phyloP scores from a whole-genome alignment of 2,888 invertebrate genomes.

The Chironomus riparius region DNA sequence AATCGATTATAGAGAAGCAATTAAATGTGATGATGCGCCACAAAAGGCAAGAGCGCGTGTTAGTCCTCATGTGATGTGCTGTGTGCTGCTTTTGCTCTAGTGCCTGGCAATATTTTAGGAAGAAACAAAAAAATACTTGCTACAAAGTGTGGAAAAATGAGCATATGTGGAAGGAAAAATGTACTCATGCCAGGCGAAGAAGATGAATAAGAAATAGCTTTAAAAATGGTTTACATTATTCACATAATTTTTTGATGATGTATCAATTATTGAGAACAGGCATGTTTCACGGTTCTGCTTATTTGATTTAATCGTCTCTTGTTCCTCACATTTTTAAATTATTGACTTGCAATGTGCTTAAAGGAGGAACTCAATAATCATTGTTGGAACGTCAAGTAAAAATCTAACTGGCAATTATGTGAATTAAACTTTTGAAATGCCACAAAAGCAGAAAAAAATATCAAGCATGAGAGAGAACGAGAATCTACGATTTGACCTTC shows the following conservation, averaged over 20 bases:
- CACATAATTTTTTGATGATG: background rate
- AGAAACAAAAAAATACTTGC: too few relatives aligned
- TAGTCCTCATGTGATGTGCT: background rate
- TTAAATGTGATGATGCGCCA: constrained; percentile 1
- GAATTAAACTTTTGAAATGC: background rate
- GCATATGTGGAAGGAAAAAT: too few relatives aligned
- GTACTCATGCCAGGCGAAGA: too few relatives aligned
- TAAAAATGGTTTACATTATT: background rate
- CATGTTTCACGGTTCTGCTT: background rate
- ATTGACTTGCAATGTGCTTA: background rate
- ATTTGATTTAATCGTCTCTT: too few relatives aligned
- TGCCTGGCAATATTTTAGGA: too few relatives aligned
- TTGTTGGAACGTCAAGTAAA: background rate
- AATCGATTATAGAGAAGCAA: background rate
- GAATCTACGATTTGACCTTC: background rate
- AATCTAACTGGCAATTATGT: background rate
- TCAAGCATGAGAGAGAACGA: background rate
- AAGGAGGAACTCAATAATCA: background rate
- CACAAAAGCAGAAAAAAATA: too few relatives aligned
- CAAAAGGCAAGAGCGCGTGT: background rate
- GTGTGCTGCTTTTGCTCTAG: too few relatives aligned
- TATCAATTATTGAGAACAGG: background rate
- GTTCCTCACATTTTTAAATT: background rate
- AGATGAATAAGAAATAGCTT: too few relatives aligned
- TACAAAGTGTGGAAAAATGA: too few relatives aligned